Evolutionary conservation across 2,888 invertebrate genomes (phyloP), one percentile per base, ranked within the genome.

Genomic region (Yponomeuta evonymella): DNA sequence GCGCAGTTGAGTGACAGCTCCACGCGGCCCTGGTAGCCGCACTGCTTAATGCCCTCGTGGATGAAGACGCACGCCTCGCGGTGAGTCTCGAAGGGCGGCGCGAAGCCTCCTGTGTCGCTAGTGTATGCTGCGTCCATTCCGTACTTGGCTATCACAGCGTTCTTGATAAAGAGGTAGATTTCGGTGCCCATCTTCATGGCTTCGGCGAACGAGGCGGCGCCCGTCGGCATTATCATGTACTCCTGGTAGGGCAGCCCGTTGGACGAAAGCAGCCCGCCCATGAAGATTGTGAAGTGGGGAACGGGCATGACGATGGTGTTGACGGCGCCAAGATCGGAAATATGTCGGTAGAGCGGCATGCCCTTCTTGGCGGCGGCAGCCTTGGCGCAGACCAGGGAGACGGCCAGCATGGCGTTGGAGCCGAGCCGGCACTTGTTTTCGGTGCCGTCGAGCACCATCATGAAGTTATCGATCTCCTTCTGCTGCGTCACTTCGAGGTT

Each of bases 111-210:
- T 83, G 97, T 97, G 88, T 98, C 98, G 75, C 98, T 98, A 1
- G 99, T 98, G 77, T 98, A 97, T 10, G 97, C 97, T 64, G 96
- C 96, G 87, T 99, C 98, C 75, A 98, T 94, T 72, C 98, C 97
- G 80, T 95, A 97, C 89, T 98, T 97, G 74, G 94, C 94, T 88
- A 97, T 96, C 83, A 99, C 97, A 71, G 97, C 96, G 83, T 97
- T 97, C 85, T 97, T 95, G 79, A 98, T 95, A 80, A 97, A 97
- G 78, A 97, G 98, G 86, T 99, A 99, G 63, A 97, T 96, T 91
- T 99, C 99, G 67, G 96, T 95, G 69, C 99, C 99, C 94, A 99
- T 99, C 83, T 96, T 96, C 98, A 99, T 98, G 33, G 99, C 99
- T 83, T 99, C 98, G 9, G 95, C 94, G 91, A 99, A 99, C 63